Base-by-base conservation (phyloP, 2,113 vertebrate genomes). In the Melospiza georgiana region DNA sequence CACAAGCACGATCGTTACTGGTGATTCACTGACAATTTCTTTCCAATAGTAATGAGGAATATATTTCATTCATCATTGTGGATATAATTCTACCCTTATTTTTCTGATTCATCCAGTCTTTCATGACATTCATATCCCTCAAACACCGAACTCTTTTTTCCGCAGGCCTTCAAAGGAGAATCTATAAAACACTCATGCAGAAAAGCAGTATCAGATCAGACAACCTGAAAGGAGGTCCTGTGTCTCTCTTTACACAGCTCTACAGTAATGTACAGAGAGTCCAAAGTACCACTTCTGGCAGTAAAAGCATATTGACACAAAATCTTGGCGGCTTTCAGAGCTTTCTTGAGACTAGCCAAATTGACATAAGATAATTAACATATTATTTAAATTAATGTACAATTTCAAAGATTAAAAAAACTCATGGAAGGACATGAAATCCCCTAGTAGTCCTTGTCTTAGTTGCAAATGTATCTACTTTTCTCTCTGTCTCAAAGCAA, bases 61-160 rank as follows among this genome's bases (percentile, higher is more conserved):
- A 57, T n/a, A 5, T 49, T 92, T 96, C 35, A 61, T 91, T 91
- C 59, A 74, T 94, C 37, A 3, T 69, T 81, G 43, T 48, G n/a
- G 31, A 21, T 66, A 57, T 80, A 73, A 87, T 62, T 58, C 51
- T 44, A 35, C 35, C 35, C 3, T 27, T 51, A 91, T 83, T 80
- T 94, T 97, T 79, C 23, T 87, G 84, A 95, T 93, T 97, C 81
- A 92, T 83, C 24, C 84, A 51, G 55, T 44, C 84, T 77, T 93
- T 55, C 27, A 44, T 81, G 94, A 96, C 75, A 94, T 82, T 85
- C 48, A 81, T 78, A 96, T 63, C 72, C 51, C 31, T 46, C 81
- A 97, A 92, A 68, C 49, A 93, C 65, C 89, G 83, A 87, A 79
- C 24, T 18, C 10, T 8, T 90, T 66, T 92, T 93, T 77, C 57